Conservation (phyloP, 2,888 invertebrate genomes). For the Drosophila seclusa region DNA sequence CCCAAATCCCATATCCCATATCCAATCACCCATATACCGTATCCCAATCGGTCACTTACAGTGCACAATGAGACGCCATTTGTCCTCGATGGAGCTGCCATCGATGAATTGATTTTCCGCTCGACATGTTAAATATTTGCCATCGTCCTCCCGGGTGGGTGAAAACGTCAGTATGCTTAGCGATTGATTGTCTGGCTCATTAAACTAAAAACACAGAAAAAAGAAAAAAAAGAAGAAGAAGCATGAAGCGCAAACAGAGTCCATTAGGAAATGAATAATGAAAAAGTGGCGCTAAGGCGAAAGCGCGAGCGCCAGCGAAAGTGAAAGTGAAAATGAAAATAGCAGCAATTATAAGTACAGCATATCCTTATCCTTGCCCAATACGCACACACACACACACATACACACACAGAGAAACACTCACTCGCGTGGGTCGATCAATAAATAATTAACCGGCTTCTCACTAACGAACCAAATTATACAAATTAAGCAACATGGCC, state of each 20-base stretch:
- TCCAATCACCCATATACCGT: neutral
- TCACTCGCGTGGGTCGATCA: constrained; percentile 26
- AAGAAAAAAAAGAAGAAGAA: neutral
- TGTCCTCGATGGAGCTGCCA: constrained; percentile 93
- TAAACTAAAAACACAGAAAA: constrained; percentile 87
- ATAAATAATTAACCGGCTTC: constrained; percentile 46
- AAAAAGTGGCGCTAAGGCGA: constrained; percentile 43
- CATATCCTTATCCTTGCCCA: constrained; percentile 23
- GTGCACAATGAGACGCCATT: constrained; percentile 94
- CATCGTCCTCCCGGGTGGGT: constrained; percentile 94
- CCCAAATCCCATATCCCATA: neutral
- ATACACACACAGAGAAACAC: neutral
- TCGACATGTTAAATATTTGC: constrained; percentile 94
- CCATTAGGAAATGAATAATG: constrained; percentile 82
- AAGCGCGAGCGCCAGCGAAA: constrained; percentile 34
- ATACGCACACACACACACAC: neutral
- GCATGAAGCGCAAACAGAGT: constrained; percentile 68
- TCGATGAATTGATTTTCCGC: constrained; percentile 94
- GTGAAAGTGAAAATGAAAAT: constrained; percentile 62
- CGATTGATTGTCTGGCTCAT: constrained; percentile 92
- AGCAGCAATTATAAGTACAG: constrained; percentile 70
- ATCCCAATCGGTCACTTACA: constrained; percentile 88
- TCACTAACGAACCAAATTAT: constrained; percentile 20
- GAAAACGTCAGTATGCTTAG: constrained; percentile 93
- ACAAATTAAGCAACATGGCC: constrained; percentile 21